Base-by-base conservation (phyloP, 2,888 invertebrate species). In the Xylota segnis region DNA sequence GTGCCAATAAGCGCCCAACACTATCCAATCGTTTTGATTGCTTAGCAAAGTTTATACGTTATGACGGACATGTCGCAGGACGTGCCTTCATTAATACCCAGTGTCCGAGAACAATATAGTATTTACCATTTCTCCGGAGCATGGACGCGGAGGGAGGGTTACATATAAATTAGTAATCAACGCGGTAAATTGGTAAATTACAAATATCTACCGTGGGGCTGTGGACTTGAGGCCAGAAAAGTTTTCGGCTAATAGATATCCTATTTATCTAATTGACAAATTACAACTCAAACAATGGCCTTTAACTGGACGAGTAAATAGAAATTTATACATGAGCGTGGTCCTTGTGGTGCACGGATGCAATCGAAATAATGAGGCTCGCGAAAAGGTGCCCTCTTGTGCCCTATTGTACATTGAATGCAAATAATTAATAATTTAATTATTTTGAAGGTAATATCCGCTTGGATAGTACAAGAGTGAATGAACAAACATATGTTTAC, bases 161-260 rank as follows among this genome's bases (percentile, higher is more conserved):
- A 82, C 72, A 82, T 77, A 81, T 82, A 82, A 86, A 86, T 82
- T 86, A 86, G 82, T 86, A 86, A 86, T 86, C 86, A 86, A 86
- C 86, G 81, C 66, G 68, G 72, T 65, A 76, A 86, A 86, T 86
- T 86, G 86, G 71, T 56, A 76, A 72, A 86, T 86, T 86, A 82
- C 71, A 82, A 68, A 76, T 72, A 81, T 72, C 75, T 56, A 23
- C 71, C 34, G 4, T 12, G 18, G 43, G 65, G 54, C 37, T 61
- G 54, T 9, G 23, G 68, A 45, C 50, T 45, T 16, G 7, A 9
- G 16, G 29, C 12, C 14, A 47, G 14, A 40, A 63, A 84, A 78
- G 45, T 75, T 79, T 79, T 45, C 47, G 45, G 37, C 47, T 79
- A 72, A 72, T 79, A 58, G 71, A 79, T 82, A 75, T 82, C 68